phyloP scores from a whole-genome alignment of 2,113 vertebrate genomes.

The Notiomystis cincta region DNA sequence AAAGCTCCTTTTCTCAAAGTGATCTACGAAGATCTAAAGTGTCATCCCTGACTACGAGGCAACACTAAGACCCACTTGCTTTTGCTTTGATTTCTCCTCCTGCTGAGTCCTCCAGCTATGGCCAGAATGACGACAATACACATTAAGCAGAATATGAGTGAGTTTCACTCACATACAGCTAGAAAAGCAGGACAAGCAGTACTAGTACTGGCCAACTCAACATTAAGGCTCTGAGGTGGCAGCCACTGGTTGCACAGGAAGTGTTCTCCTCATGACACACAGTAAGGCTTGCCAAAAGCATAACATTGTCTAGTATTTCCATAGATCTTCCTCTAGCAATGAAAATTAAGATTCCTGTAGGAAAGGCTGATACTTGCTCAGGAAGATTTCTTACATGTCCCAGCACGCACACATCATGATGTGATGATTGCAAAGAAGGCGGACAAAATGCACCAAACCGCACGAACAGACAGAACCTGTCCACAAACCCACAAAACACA shows the following conservation, averaged over 20 bases:
- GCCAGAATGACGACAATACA: not conserved
- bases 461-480: conserved; percentile 33
- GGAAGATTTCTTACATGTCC: not conserved
- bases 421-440: not conserved
- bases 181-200: not conserved
- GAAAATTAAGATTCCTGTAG: not conserved
- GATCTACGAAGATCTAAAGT: accelerated
- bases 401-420: not conserved
- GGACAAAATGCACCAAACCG: not conserved
- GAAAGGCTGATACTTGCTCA: not conserved
- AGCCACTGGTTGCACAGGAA: not conserved
- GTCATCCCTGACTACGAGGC: accelerated
- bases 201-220: not conserved
- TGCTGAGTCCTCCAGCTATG: not conserved
- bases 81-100: not conserved
- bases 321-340: not conserved
- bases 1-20: not conserved
- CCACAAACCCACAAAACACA: not conserved
- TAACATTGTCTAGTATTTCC: not conserved
- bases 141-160: not conserved
- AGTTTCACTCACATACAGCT: not conserved
- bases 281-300: not conserved
- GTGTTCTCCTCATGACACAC: not conserved
- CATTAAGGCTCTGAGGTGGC: not conserved
- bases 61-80: not conserved